Evolutionary conservation across 92 coral and sea anemone genomes (phyloP), one percentile per base, ranked within the genome.

Genomic region (Epizoanthus rinbou): DNA sequence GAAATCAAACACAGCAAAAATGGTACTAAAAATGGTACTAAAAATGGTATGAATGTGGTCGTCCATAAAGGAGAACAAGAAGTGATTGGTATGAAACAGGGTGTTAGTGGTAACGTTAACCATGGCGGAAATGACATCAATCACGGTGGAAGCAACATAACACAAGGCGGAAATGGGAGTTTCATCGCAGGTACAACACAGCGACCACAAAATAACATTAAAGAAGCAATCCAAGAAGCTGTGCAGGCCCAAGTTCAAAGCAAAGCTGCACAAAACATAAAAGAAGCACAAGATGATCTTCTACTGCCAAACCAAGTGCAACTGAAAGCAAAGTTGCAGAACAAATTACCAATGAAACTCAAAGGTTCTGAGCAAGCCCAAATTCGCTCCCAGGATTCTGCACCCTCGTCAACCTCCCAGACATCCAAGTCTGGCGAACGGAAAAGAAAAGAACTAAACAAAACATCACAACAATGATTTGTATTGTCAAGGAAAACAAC

Each of bases 161-260:
- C 31, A 5, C 72, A 43, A 19, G 24, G 24, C 13, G 82, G 37
- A 62, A 59, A 21, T 24, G 59, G 18, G 2, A 25, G 0, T 41
- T 4, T 25, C 0, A 63, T 17, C 17, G 58, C 70, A 78, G 14
- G 6, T 1, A 74, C 56, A 33, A 37, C 56, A 23, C 9, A 41
- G 50, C 45, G 7, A 6, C 24, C 50, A 56, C 37, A 69, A 22
- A 22, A 21, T 3, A 63, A 62, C 14, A 78, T 78, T 21, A 78
- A 78, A 41, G 82, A 78, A 59, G 82, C 82, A 41, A 78, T 78
- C 33, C 62, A 62, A 78, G 71, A 78, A 23, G 82, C 82, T 31
- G 82, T 62, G 23, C 63, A 78, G 22, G 82, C 72, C 15, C 82
- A 62, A 39, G 58, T 63, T n/a, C 82, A 78, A 39, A 78, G 60